phyloP scores from a whole-genome alignment of 2,888 invertebrate genomes.

The Mesodorylaimus sp. region DNA sequence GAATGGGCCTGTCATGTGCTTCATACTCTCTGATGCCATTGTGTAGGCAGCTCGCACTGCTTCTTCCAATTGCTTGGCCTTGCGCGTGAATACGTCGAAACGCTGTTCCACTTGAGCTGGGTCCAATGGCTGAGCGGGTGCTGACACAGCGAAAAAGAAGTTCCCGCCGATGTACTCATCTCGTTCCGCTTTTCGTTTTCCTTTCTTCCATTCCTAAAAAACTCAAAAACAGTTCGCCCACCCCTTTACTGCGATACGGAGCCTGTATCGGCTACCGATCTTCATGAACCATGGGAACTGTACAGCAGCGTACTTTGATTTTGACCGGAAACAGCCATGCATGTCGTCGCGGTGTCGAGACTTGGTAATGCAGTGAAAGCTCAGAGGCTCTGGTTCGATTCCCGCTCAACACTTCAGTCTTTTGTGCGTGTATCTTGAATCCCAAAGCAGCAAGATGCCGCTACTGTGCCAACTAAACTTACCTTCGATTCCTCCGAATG shows the following conservation, averaged over 20 bases:
- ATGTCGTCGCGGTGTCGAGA: too few species aligned
- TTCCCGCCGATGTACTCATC: conserved; percentile 73
- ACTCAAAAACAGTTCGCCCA: background rate
- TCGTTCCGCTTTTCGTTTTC: conserved; percentile 81
- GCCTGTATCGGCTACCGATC: too few species aligned
- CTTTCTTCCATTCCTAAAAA: conserved; percentile 63
- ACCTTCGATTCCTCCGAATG: too few species aligned
- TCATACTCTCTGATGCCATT: conserved; percentile 63
- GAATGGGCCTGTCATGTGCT: conserved; percentile 56
- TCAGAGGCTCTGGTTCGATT: too few species aligned
- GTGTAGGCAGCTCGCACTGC: conserved; percentile 62
- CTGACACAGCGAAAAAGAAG: conserved; percentile 70
- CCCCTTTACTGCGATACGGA: too few species aligned
- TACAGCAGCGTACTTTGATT: too few species aligned
- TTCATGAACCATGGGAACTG: too few species aligned
- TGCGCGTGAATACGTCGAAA: conserved; percentile 61
- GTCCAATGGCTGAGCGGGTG: conserved; percentile 55
- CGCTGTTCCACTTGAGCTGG: conserved; percentile 47
- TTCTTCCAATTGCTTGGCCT: conserved; percentile 65
- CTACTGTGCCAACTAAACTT: too few species aligned
- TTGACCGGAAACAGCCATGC: background rate
- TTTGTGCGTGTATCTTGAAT: too few species aligned
- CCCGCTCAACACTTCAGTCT: too few species aligned
- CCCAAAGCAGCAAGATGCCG: too few species aligned
- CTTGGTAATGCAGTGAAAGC: too few species aligned